Evolutionary conservation across 2,797 vertebrate genomes (phyloP), one percentile per base, ranked within the genome.

Genomic region (Typhlichthys subterraneus): DNA sequence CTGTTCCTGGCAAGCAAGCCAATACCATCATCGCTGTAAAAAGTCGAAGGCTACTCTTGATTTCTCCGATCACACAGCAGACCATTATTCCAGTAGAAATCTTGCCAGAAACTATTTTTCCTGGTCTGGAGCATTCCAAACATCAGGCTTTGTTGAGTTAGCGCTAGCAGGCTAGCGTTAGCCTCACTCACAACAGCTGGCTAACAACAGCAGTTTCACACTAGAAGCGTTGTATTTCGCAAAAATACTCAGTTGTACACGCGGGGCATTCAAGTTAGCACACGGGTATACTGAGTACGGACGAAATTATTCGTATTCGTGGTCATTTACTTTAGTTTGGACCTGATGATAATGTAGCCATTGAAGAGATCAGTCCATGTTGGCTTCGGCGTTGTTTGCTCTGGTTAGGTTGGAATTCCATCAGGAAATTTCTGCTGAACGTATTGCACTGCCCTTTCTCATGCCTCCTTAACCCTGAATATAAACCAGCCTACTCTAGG

Each of bases 101-200:
- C 33, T 38, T 38, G 3, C 33, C 33, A 38, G 6, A 38, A 38
- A 38, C 33, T 38, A 38, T 38, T 38, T 9, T 1, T 9, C 33
- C 33, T 6, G 33, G 33, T 7, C 6, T 9, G 6, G 6, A 38
- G 6, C 33, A 38, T 7, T 38, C 33, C 33, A 9, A 38, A 38
- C 33, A 38, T 8, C 33, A 38, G 33, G 33, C 7, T 38, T 38
- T 38, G 83, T 82, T 74, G 33, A 53, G 66, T 79, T 70, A 17
- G 33, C 17, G 82, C 79, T 87, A 87, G 85, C 83, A 11, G 70
- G 4, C 85, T 87, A 88, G 72, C 76, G 33, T 51, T 61, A 61
- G 59, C 59, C 61, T 50, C 45, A 59, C 70, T 69, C 79, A 42
- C 61, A 86, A 88, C 87, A 89, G 86, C 87, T 88, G 86, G 78